Conservation (phyloP, 2,888 invertebrate species). For the Cosmia pyralina region DNA sequence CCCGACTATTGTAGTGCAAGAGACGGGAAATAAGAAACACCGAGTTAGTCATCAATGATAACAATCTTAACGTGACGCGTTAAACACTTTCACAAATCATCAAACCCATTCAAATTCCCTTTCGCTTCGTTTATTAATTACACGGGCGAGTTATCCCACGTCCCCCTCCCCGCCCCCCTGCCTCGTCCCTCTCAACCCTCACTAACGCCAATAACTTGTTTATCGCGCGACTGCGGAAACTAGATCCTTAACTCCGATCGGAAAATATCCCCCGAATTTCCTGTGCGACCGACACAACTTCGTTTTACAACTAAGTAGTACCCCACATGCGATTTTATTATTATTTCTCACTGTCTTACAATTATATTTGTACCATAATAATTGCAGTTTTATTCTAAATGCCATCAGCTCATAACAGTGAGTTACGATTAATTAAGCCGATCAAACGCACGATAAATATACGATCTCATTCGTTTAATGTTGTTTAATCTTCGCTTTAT, state of each 20-base stretch:
- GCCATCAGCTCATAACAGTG: conserved; percentile 18
- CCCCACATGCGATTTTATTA: conserved; percentile 48
- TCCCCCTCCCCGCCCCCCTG: conserved; percentile 50
- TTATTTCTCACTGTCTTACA: conserved; percentile 39
- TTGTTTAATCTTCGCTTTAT: conserved; percentile 35
- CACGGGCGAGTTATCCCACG: conserved; percentile 75
- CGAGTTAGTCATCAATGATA: conserved; percentile 54
- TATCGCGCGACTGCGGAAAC: conserved; percentile 85
- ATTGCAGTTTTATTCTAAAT: conserved; percentile 19
- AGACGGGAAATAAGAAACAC: conserved; percentile 30
- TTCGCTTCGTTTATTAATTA: conserved; percentile 86
- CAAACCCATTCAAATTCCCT: conserved; percentile 79
- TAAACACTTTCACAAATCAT: conserved; percentile 79
- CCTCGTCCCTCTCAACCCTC: conserved; percentile 66
- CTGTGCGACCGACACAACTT: conserved; percentile 69
- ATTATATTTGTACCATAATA: conserved; percentile 11
- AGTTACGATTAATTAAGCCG: conserved; percentile 36
- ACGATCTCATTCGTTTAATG: conserved; percentile 41
- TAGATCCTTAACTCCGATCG: conserved; percentile 83
- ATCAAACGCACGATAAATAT: conserved; percentile 50
- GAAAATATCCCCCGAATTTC: conserved; percentile 83
- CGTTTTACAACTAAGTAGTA: conserved; percentile 59
- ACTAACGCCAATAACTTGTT: conserved; percentile 85
- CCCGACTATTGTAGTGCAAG: background rate
- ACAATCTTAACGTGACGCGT: conserved; percentile 59